Conservation (phyloP, 2,797 vertebrate species). For the Pitangus sulphuratus region DNA sequence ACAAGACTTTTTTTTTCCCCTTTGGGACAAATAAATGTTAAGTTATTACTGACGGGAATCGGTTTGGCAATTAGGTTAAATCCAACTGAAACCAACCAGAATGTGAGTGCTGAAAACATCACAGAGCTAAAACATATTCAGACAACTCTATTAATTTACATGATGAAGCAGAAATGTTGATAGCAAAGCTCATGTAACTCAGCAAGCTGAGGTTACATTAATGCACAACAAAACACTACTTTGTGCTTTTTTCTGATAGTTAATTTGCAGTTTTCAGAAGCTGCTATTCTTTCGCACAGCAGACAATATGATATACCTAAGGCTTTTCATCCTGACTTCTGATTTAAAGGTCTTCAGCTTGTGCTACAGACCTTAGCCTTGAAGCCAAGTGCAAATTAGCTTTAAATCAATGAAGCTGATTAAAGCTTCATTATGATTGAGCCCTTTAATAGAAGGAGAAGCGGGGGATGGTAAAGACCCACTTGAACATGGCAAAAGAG, state of each 20-base stretch:
- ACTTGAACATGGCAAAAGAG: slow-evolving; percentile 79
- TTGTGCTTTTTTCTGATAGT: slow-evolving; percentile 66
- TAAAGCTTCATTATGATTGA: slow-evolving; percentile 81
- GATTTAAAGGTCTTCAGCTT: slow-evolving; percentile 81
- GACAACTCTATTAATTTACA: slow-evolving; percentile 65
- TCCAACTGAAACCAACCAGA: slow-evolving; percentile 73
- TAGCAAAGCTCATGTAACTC: slow-evolving; percentile 46
- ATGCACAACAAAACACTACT: slow-evolving; percentile 64
- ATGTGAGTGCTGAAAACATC: slow-evolving; percentile 62
- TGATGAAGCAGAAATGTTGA: slow-evolving; percentile 70
- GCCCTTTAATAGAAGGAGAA: slow-evolving; percentile 71
- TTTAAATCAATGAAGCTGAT: slow-evolving; percentile 87
- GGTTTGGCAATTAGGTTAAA: slow-evolving; percentile 78
- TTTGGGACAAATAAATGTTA: slow-evolving; percentile 78
- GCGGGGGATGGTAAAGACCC: slow-evolving; percentile 62
- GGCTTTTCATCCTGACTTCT: slow-evolving; percentile 77
- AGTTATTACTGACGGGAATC: slow-evolving; percentile 78
- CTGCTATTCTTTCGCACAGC: slow-evolving; percentile 67
- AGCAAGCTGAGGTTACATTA: slow-evolving; percentile 70
- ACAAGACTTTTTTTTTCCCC: slow-evolving; percentile 58
- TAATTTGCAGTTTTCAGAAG: slow-evolving; percentile 76
- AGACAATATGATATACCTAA: slow-evolving; percentile 79
- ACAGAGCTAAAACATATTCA: slow-evolving; percentile 64
- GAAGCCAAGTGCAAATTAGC: slow-evolving; percentile 85
- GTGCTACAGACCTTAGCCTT: slow-evolving; percentile 81